Evolutionary conservation across 1,140 invertebrate genomes (phyloP).

Genomic region (Meteorus sp.): DNA sequence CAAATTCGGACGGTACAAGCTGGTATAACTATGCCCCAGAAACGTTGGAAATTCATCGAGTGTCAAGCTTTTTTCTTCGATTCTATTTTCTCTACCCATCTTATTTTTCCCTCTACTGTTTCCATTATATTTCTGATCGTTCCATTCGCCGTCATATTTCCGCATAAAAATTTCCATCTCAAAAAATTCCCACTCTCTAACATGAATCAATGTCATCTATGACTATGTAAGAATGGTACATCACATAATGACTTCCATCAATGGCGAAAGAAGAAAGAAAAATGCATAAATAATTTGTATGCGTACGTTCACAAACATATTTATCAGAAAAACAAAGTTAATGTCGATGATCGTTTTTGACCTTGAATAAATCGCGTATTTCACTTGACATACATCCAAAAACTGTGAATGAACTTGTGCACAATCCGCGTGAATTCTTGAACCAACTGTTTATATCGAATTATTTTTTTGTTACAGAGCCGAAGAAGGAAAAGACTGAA

Average conservation of each 20-base stretch:
- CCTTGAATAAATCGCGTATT: constrained; percentile 2
- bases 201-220: too few relatives aligned
- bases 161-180: too few relatives aligned
- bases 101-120: not conserved
- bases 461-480: constrained; percentile 68
- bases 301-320: too few relatives aligned
- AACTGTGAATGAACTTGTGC: constrained; percentile 7
- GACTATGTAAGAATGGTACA: too few relatives aligned
- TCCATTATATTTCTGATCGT: not conserved
- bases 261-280: too few relatives aligned
- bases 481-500: constrained; percentile 89
- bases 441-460: not conserved
- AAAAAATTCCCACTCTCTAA: too few relatives aligned
- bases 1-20: constrained; percentile 24
- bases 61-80: not conserved
- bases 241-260: too few relatives aligned
- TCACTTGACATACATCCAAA: constrained; percentile 13
- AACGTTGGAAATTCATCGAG: constrained; percentile 22
- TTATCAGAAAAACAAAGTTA: too few relatives aligned
- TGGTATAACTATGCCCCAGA: constrained; percentile 24
- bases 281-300: too few relatives aligned
- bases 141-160: too few relatives aligned
- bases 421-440: not conserved
- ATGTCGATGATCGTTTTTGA: not conserved
- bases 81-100: not conserved